These are phyloP conservation scores for Etia nguti DNA, from an alignment of 2,113 vertebrate species.

Conservation along the genomic window DNA sequence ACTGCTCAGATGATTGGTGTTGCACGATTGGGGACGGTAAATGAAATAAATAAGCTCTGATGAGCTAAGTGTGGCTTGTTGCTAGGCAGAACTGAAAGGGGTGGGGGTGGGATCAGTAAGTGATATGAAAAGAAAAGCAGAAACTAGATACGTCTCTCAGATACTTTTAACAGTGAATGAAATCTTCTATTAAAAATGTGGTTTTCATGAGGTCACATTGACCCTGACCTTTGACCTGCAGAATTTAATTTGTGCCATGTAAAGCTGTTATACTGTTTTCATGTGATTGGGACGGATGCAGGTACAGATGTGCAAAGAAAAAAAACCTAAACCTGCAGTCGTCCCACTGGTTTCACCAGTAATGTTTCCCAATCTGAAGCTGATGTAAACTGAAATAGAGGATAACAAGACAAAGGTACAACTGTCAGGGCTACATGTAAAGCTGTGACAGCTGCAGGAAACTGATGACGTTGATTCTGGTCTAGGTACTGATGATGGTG, in stretches of 20 bases:
- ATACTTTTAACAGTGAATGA: neutral
- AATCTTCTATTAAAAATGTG: neutral
- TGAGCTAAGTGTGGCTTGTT: slow-evolving; percentile 34
- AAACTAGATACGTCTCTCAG: neutral
- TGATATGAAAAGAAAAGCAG: neutral
- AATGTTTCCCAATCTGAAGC: neutral
- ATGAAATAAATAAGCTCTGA: slow-evolving; percentile 19
- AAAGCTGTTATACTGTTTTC: neutral
- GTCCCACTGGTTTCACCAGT: neutral
- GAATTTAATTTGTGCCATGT: neutral
- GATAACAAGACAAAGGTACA: neutral
- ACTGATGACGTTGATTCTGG: neutral
- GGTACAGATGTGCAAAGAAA: neutral
- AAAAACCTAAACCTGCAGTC: neutral
- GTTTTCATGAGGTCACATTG: neutral
- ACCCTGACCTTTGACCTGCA: neutral
- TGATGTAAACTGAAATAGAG: neutral
- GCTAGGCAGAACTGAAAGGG: slow-evolving; percentile 31
- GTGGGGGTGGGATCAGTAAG: neutral
- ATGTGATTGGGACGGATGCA: neutral
- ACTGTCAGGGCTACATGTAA: neutral
- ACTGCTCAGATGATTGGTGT: slow-evolving; percentile 18
- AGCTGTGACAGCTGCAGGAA: neutral
- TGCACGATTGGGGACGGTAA: slow-evolving; percentile 2
- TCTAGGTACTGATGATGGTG: neutral